Evolutionary conservation across 2,888 invertebrate genomes (phyloP).

Genomic region (Drosophila yooni): DNA sequence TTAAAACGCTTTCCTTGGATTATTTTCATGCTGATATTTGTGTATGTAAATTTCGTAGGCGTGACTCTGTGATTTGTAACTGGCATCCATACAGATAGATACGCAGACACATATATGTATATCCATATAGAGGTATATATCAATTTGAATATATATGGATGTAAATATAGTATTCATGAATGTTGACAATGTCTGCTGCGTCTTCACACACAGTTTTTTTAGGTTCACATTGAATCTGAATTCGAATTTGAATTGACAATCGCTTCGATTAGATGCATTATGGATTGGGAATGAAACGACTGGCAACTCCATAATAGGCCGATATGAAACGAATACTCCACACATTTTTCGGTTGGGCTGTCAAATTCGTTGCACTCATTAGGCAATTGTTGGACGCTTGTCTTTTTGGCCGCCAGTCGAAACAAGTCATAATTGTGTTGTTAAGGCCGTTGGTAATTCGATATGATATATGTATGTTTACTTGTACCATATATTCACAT

Average conservation of each 20-base stretch:
- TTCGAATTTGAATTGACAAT: conserved; percentile 51
- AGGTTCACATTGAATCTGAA: conserved; percentile 18
- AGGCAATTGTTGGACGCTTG: conserved; percentile 69
- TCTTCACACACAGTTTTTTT: conserved; percentile 55
- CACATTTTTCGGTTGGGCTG: conserved; percentile 52
- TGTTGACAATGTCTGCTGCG: conserved; percentile 48
- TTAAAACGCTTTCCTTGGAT: conserved; percentile 7
- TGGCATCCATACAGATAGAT: neutral
- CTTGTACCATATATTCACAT: neutral
- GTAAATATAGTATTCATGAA: conserved; percentile 31
- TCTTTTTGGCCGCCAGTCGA: conserved; percentile 48
- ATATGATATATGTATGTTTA: conserved; percentile 50
- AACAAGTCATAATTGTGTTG: conserved; percentile 74
- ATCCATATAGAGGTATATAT: conserved; percentile 1
- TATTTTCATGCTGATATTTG: conserved; percentile 35
- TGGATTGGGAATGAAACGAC: conserved; percentile 23
- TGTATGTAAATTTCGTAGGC: conserved; percentile 64
- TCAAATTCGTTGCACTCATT: conserved; percentile 80
- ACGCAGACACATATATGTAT: conserved; percentile 6
- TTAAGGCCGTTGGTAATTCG: conserved; percentile 70
- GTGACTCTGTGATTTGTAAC: conserved; percentile 58
- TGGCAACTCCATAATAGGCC: conserved; percentile 11
- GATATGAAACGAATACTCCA: conserved; percentile 18
- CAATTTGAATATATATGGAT: conserved; percentile 30
- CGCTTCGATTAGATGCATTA: conserved; percentile 67